Evolutionary conservation across 2,113 vertebrate species (phyloP), one percentile per base, ranked within the genome.

Genomic region (Alethe diademata): DNA sequence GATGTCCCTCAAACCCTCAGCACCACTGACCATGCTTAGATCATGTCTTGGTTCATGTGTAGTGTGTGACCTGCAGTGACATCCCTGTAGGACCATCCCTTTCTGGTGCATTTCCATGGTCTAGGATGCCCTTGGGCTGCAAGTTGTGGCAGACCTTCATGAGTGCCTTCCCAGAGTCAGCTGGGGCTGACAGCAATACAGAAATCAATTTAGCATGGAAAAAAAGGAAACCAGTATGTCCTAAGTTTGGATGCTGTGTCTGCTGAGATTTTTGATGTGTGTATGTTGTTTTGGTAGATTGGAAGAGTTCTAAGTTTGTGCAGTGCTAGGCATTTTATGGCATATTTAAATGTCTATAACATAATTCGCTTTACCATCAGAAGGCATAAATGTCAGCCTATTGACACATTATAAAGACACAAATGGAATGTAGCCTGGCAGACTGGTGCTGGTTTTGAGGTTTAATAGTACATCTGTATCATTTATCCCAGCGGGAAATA

Each of bases 401-500:
- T 90, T 95, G 97, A 96, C 90, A 96, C 76, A 35, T 94, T 95
- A 87, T 88, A 97, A 96, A 95, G 93, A 60, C 86, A 88, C 91
- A 95, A 91, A 89, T 92, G 83, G 93, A 95, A 95, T 54, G 58
- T 56, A 86, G 73, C 90, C 87, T 96, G 92, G 75, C 73, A 74
- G 86, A 78, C 45, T 85, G 61, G 89, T 92, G 69, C 88, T 83
- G 84, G 61, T 64, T 79, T 87, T 89, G 88, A 91, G 90, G 90
- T 97, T 97, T 97, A 97, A 97, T 96, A 90, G 82, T 95, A 86
- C 89, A 96, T 97, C 95, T 97, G 88, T 96, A 96, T 95, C 94
- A 84, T 97, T 97, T 97, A 97, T 96, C 96, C 92, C 92, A 95
- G 93, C 89, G 91, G 95, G 95, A 97, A 97, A 97, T 95, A 97